A percentile compares a stretch with the other conserved stretches of the same genome.
Conservation (phyloP, 2,888 invertebrate species). For the Monopis laevigella region DNA sequence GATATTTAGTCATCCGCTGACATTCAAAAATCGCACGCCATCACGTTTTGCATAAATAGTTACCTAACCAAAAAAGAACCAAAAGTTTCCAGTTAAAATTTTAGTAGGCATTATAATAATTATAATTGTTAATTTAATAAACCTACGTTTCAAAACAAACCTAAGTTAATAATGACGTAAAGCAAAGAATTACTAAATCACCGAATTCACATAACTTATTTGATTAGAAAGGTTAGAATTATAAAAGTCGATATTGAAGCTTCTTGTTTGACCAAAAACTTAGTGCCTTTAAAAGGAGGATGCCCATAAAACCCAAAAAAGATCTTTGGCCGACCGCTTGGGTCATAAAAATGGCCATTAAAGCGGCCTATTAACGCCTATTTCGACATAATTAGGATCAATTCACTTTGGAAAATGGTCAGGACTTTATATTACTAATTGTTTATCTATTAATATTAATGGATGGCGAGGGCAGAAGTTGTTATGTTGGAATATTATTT, state of each 20-base stretch:
- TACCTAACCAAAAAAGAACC: too few relatives aligned
- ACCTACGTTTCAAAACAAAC: too few relatives aligned
- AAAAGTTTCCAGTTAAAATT: too few relatives aligned
- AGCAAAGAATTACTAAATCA: too few relatives aligned
- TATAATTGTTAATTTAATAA: too few relatives aligned
- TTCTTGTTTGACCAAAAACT: slow-evolving; percentile 55
- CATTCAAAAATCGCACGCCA: too few relatives aligned
- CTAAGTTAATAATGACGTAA: too few relatives aligned
- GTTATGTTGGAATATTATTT: background rate
- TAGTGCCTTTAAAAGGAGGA: slow-evolving; percentile 40
- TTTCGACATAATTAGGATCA: slow-evolving; percentile 64
- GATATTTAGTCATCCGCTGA: too few relatives aligned
- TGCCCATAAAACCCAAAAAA: slow-evolving; percentile 23
- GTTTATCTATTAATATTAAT: slow-evolving; percentile 38
- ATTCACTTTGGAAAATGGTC: slow-evolving; percentile 42
- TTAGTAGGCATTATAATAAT: too few relatives aligned
- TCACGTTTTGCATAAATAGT: too few relatives aligned
- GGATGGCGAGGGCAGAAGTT: background rate
- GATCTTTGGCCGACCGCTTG: slow-evolving; percentile 50
- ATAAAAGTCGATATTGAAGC: background rate
- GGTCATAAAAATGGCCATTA: slow-evolving; percentile 57
- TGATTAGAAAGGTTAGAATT: slow-evolving; percentile 8
- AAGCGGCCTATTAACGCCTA: slow-evolving; percentile 62
- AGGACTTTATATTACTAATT: slow-evolving; percentile 46
- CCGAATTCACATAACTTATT: slow-evolving; percentile 1